Evolutionary conservation across 2,797 vertebrate species (phyloP).

Genomic region (Zonotrichia albicollis): DNA sequence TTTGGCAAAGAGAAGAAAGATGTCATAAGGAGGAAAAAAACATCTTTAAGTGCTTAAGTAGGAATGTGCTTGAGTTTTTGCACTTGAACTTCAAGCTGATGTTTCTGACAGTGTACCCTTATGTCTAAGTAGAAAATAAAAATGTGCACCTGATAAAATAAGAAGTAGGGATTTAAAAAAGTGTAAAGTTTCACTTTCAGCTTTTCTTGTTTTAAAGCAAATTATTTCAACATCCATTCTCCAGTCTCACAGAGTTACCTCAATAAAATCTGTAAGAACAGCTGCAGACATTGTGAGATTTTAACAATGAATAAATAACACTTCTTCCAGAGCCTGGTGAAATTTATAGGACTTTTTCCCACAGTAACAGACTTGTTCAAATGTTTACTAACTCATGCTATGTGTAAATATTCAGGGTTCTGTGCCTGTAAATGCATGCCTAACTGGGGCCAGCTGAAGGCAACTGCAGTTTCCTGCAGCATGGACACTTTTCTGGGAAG

Average conservation of each 20-base stretch:
- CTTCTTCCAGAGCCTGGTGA: conserved; percentile 15
- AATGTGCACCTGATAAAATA: conserved; percentile 23
- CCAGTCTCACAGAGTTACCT: background rate
- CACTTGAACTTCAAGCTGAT: conserved; percentile 1
- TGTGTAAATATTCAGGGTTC: background rate
- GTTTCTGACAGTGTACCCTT: background rate
- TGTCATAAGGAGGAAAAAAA: background rate
- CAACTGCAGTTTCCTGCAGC: background rate
- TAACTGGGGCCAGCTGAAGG: conserved; percentile 34
- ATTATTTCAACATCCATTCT: background rate
- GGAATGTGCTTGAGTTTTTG: conserved; percentile 20
- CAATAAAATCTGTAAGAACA: conserved; percentile 33
- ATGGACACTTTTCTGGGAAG: background rate
- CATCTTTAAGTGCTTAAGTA: conserved; percentile 36
- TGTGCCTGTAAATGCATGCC: conserved; percentile 1
- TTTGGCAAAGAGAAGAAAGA: conserved; percentile 37
- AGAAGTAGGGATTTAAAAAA: background rate
- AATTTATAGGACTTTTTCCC: conserved; percentile 56
- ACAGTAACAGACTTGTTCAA: conserved; percentile 28
- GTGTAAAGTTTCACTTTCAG: background rate
- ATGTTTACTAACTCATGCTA: conserved; percentile 22
- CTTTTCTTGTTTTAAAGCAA: conserved; percentile 1
- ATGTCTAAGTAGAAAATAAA: background rate
- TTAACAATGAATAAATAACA: conserved; percentile 53
- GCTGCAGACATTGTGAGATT: conserved; percentile 42